Percentiles rank a stretch among this genome's conserved stretches.
These are phyloP conservation scores for Thalpophila matura DNA, from an alignment of 2,888 invertebrate genomes.

Conservation along the genomic window DNA sequence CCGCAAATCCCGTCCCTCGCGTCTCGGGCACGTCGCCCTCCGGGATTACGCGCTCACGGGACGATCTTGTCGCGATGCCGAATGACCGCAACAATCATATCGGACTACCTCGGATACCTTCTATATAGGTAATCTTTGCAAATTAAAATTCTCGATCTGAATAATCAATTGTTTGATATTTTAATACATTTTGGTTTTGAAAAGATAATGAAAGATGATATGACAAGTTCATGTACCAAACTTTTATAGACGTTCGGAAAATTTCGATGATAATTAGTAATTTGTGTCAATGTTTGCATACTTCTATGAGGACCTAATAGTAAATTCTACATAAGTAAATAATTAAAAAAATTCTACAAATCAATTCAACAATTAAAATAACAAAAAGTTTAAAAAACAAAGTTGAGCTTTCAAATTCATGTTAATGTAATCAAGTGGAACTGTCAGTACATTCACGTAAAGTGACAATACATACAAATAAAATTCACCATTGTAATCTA, in stretches of 20 bases:
- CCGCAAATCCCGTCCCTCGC: slow-evolving; percentile 81
- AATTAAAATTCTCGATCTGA: slow-evolving; percentile 51
- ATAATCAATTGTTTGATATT: slow-evolving; percentile 10
- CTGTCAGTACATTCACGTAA: slow-evolving; percentile 42
- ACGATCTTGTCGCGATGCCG: slow-evolving; percentile 74
- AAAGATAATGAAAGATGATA: neutral
- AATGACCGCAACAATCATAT: slow-evolving; percentile 77
- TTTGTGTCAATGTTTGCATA: too few relatives aligned
- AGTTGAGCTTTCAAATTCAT: slow-evolving; percentile 49
- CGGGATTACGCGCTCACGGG: slow-evolving; percentile 78
- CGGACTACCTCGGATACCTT: slow-evolving; percentile 64
- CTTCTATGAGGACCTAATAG: too few relatives aligned
- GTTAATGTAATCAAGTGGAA: slow-evolving; percentile 50
- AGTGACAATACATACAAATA: slow-evolving; percentile 57
- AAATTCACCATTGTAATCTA: slow-evolving; percentile 56
- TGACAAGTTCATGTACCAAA: neutral
- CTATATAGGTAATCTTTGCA: slow-evolving; percentile 48
- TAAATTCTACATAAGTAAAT: slow-evolving; percentile 4
- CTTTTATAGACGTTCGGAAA: too few relatives aligned
- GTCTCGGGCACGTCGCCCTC: slow-evolving; percentile 81
- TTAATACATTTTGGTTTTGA: neutral
- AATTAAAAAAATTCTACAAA: slow-evolving; percentile 33
- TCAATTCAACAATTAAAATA: slow-evolving; percentile 35
- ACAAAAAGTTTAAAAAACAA: slow-evolving; percentile 42
- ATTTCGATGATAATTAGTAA: too few relatives aligned